phyloP scores from a whole-genome alignment of 2,888 invertebrate species.

The Hesperia comma region DNA sequence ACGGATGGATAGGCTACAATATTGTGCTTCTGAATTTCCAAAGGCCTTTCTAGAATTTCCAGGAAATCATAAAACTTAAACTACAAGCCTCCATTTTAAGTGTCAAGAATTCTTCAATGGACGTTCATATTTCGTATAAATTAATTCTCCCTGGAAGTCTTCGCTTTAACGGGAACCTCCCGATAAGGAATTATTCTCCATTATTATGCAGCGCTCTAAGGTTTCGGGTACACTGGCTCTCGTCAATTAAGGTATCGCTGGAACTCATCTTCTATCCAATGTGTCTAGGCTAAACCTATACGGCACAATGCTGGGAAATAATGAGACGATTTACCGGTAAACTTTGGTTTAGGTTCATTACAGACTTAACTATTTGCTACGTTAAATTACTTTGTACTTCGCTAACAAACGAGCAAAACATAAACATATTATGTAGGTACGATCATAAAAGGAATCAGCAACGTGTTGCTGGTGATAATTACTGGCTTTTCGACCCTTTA shows the following conservation, averaged over 20 bases:
- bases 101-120: conserved; percentile 4
- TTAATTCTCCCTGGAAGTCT: conserved; percentile 38
- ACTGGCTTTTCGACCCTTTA: too few species aligned
- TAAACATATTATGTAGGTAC: too few species aligned
- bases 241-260: conserved; percentile 82
- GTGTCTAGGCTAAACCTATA: conserved; percentile 61
- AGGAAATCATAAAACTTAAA: background rate
- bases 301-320: conserved; percentile 75
- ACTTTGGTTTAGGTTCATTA: conserved; percentile 26
- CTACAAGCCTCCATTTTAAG: background rate
- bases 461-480: too few species aligned
- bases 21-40: too few species aligned
- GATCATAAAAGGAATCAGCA: too few species aligned
- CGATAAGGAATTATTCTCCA: conserved; percentile 79
- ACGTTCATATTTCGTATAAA: conserved; percentile 15
- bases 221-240: conserved; percentile 79
- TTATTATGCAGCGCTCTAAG: conserved; percentile 80
- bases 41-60: too few species aligned
- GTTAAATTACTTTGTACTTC: background rate
- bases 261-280: conserved; percentile 73
- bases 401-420: too few species aligned
- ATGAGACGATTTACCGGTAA: conserved; percentile 62
- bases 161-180: conserved; percentile 64
- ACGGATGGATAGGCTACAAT: too few species aligned
- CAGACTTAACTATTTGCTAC: background rate